These are phyloP conservation scores for Poeciliopsis presidionis DNA, from an alignment of 2,797 vertebrate species.

Conservation along the genomic window DNA sequence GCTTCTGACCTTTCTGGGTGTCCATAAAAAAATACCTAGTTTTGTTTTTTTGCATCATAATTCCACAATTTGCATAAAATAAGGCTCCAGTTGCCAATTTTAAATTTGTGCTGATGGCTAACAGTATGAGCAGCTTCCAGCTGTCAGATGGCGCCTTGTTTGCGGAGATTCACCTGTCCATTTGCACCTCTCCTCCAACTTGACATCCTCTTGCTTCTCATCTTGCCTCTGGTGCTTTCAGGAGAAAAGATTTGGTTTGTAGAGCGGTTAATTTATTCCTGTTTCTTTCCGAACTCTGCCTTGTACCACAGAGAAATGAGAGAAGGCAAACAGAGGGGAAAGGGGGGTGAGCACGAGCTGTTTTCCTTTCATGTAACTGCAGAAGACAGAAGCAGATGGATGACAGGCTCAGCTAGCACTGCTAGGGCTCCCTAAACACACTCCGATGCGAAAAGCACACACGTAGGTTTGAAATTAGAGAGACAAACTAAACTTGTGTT, in stretches of 20 bases:
- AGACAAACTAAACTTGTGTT: conserved; percentile 43
- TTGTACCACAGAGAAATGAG: conserved; percentile 48
- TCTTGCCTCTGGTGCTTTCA: conserved; percentile 43
- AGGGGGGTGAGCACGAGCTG: conserved; percentile 33
- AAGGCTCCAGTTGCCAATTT: conserved; percentile 46
- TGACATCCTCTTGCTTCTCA: conserved; percentile 38
- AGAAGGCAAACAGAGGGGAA: conserved; percentile 41
- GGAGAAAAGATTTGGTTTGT: conserved; percentile 35
- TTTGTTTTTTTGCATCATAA: conserved; percentile 30
- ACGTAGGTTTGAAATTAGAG: conserved; percentile 22
- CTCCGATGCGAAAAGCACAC: conserved; percentile 17
- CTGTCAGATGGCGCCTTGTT: conserved; percentile 58
- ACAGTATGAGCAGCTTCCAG: conserved; percentile 55
- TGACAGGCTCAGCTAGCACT: conserved; percentile 61
- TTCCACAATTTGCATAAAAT: conserved; percentile 49
- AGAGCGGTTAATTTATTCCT: conserved; percentile 69
- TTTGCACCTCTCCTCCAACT: conserved; percentile 44
- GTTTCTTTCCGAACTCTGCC: conserved; percentile 63
- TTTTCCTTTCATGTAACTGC: conserved; percentile 69
- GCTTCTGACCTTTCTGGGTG: conserved; percentile 31
- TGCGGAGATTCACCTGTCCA: conserved; percentile 59
- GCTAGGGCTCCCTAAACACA: conserved; percentile 49
- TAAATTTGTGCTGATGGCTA: conserved; percentile 53
- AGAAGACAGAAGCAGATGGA: conserved; percentile 61
- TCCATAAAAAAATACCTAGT: conserved; percentile 21